phyloP scores from a whole-genome alignment of 2,888 invertebrate genomes.

The Dione juno region DNA sequence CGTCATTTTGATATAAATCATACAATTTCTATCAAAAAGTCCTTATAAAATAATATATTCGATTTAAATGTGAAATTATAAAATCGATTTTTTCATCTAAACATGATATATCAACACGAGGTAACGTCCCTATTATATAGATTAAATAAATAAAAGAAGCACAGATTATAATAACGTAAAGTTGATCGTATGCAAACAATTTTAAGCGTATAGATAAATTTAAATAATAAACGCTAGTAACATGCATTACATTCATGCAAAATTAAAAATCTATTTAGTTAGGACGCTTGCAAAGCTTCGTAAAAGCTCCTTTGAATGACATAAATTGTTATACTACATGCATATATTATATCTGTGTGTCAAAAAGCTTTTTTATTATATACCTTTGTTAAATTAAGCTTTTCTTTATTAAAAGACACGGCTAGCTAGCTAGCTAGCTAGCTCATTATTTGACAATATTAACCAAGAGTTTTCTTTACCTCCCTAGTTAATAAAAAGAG shows the following conservation, averaged over 20 bases:
- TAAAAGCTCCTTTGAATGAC: background rate
- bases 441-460: no score
- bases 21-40: no score
- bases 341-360: background rate
- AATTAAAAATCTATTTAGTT: background rate
- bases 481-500: no score
- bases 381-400: no score
- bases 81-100: background rate
- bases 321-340: background rate
- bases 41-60: no score
- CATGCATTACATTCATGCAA: constrained; percentile 16
- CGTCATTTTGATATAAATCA: no score
- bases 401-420: background rate
- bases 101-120: no score
- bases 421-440: no score
- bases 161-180: constrained; percentile 2
- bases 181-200: constrained; percentile 21
- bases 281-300: background rate
- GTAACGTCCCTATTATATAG: background rate
- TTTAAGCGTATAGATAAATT: constrained; percentile 13
- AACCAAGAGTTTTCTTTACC: no score
- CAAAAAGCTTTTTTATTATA: background rate
- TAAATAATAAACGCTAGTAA: background rate
- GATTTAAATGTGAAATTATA: background rate
- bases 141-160: background rate